Evolutionary conservation across 2,797 vertebrate genomes (phyloP).

Genomic region (Anguilla pacifica): DNA sequence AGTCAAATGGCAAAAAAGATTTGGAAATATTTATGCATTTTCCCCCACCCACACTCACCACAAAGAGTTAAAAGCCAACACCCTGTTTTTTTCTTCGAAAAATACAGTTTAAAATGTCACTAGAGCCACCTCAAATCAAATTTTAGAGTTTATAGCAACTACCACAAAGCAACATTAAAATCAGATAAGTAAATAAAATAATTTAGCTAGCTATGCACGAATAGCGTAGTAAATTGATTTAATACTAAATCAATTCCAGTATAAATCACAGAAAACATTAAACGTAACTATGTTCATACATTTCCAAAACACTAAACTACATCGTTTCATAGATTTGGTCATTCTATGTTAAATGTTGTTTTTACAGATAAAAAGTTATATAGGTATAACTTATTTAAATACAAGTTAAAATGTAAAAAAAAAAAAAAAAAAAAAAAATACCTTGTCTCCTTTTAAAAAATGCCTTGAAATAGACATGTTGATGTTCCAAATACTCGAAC

Average conservation of each 20-base stretch:
- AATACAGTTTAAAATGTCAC: slow-evolving; percentile 58
- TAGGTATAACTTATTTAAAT: slow-evolving; percentile 1
- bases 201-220: slow-evolving; percentile 4
- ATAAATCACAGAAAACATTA: slow-evolving; percentile 18
- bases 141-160: slow-evolving; percentile 42
- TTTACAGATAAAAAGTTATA: slow-evolving; percentile 7
- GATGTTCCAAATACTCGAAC: slow-evolving; percentile 33
- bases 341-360: background rate
- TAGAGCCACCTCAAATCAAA: slow-evolving; percentile 46
- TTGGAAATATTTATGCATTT: slow-evolving; percentile 42
- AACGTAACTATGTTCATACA: background rate
- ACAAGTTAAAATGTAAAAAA: background rate
- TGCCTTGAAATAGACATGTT: slow-evolving; percentile 13
- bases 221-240: background rate
- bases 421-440: background rate
- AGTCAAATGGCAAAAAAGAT: slow-evolving; percentile 26
- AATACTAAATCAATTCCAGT: slow-evolving; percentile 26
- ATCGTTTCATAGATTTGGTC: background rate
- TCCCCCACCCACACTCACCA: slow-evolving; percentile 53
- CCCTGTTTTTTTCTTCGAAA: slow-evolving; percentile 76
- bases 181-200: background rate
- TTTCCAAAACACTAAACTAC: slow-evolving; percentile 24
- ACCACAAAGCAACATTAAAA: slow-evolving; percentile 18
- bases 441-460: slow-evolving; percentile 27
- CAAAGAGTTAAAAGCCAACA: slow-evolving; percentile 87